These are phyloP conservation scores for Acrocephalus kingi DNA, from an alignment of 2,113 vertebrate species.

Conservation along the genomic window DNA sequence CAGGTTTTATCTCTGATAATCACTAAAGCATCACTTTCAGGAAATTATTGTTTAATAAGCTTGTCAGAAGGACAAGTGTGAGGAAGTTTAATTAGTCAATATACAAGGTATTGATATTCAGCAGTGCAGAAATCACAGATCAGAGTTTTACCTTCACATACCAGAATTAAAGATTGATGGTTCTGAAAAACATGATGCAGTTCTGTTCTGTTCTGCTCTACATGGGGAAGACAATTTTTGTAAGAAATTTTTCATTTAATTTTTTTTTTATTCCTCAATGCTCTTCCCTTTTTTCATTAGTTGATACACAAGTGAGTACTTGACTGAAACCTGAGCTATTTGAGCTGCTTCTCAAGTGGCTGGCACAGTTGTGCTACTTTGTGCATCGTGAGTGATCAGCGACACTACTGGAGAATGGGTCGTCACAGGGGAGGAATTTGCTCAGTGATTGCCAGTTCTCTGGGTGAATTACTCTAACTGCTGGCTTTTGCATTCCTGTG, in stretches of 20 bases:
- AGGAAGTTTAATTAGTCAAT: constrained; percentile 24
- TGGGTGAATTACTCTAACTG: background rate
- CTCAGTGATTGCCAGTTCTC: background rate
- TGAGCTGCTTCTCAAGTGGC: background rate
- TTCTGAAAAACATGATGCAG: background rate
- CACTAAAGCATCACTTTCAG: background rate
- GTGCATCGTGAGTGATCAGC: background rate
- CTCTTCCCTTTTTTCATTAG: background rate
- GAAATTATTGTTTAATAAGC: constrained; percentile 42
- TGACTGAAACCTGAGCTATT: background rate
- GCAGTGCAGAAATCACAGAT: constrained; percentile 10
- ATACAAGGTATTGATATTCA: background rate
- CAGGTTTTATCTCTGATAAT: constrained; percentile 14
- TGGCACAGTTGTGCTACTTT: background rate
- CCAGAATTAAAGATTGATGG: background rate
- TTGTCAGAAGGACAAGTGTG: background rate
- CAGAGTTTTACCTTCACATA: background rate
- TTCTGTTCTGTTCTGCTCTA: background rate
- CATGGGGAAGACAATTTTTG: background rate
- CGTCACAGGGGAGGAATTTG: background rate
- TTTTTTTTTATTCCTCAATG: background rate
- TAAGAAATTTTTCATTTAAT: background rate
- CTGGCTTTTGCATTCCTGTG: background rate
- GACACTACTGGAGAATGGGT: background rate
- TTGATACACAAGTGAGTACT: background rate